These are phyloP conservation scores for Hirtodrosophila histrioides DNA, from an alignment of 2,888 invertebrate species.

Conservation along the genomic window DNA sequence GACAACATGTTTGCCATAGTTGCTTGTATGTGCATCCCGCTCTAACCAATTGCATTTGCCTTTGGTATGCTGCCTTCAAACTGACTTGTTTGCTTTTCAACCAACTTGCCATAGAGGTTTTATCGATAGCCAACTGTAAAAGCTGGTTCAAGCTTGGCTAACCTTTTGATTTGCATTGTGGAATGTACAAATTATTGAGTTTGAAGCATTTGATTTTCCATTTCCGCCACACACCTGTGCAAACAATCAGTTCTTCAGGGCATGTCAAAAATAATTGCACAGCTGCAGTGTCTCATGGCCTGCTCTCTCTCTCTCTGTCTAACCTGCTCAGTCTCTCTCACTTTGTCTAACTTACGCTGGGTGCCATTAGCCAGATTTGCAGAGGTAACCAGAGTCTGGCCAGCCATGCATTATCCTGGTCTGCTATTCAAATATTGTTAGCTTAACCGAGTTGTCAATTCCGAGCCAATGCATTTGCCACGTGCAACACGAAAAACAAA, in stretches of 20 bases:
- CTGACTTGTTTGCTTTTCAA: background rate
- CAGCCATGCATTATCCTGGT: slow-evolving; percentile 48
- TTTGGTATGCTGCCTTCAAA: too few species aligned
- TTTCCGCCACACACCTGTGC: slow-evolving; percentile 25
- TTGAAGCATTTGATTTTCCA: slow-evolving; percentile 42
- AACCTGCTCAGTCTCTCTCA: background rate
- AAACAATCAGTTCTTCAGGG: slow-evolving; percentile 32
- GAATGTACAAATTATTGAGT: slow-evolving; percentile 33
- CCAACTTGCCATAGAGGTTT: too few species aligned
- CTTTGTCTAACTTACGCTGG: slow-evolving; percentile 1
- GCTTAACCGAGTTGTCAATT: slow-evolving; percentile 74
- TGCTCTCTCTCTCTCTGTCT: background rate
- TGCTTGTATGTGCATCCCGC: too few species aligned
- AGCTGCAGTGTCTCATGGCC: background rate
- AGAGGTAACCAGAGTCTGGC: slow-evolving; percentile 45
- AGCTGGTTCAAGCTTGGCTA: slow-evolving; percentile 5
- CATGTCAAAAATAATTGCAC: slow-evolving; percentile 49
- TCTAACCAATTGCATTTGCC: too few species aligned
- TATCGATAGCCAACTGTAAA: slow-evolving; percentile 4
- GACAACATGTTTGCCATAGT: too few species aligned
- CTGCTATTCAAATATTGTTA: slow-evolving; percentile 72
- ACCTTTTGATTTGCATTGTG: slow-evolving; percentile 21
- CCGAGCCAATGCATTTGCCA: slow-evolving; percentile 68
- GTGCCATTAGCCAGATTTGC: slow-evolving; percentile 60
- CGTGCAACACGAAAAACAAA: slow-evolving; percentile 60